Conservation (phyloP, 2,797 vertebrate species). For the Sebastes jordani region DNA sequence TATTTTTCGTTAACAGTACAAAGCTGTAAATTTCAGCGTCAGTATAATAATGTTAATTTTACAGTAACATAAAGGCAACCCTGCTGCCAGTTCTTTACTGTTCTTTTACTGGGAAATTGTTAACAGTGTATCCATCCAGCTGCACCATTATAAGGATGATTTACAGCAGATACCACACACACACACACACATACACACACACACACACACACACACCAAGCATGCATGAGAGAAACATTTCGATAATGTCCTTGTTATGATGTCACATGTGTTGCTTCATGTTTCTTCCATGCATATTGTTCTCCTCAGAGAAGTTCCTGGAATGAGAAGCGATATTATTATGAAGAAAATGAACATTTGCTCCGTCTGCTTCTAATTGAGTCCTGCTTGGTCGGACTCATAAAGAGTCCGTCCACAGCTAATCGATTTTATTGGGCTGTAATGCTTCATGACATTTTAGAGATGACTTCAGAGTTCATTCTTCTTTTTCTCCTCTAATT, state of each 20-base stretch:
- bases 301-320: not conserved
- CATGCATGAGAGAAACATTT: too few species aligned
- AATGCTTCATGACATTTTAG: constrained; percentile 24
- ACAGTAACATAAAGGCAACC: too few species aligned
- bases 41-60: too few species aligned
- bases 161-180: constrained; percentile 3
- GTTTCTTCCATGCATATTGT: not conserved
- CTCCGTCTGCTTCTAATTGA: constrained; percentile 39
- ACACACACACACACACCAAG: not conserved
- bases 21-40: fast-evolving
- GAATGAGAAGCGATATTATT: not conserved
- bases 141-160: constrained; percentile 31
- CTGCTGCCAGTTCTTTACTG: too few species aligned
- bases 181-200: not conserved
- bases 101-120: too few species aligned
- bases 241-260: constrained; percentile 29
- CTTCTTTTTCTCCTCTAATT: not conserved
- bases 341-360: not conserved
- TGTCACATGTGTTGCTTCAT: constrained; percentile 11
- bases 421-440: constrained; percentile 46
- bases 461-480: constrained; percentile 29
- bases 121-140: constrained; percentile 13
- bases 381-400: constrained; percentile 2
- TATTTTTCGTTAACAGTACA: too few species aligned
- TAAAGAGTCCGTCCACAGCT: constrained; percentile 3